Base-by-base conservation (phyloP, 2,797 vertebrate genomes). In the Crocidura indochinensis region DNA sequence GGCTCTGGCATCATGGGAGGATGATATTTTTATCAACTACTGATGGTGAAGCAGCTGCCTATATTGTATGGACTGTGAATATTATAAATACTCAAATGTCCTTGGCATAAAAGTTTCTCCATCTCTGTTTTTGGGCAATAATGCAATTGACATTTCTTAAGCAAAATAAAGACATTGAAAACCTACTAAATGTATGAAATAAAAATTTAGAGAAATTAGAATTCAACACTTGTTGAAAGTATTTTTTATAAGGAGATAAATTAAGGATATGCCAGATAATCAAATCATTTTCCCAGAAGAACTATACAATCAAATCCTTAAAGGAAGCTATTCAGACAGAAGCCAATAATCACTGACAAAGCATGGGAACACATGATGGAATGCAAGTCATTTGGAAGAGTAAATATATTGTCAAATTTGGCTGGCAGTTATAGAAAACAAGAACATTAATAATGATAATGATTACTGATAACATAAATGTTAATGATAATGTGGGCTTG, bases 341-440 rank as follows among this genome's bases (percentile, higher is more conserved):
- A 75, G 26, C 53, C 69, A 68, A 26, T 75, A 44, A 82, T 68
- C 60, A 75, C 10, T 68, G 79, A 31, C 46, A 90, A 90, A 83
- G 60, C 31, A 83, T 53, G 51, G 31, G 2, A 15, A 60, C 72
- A 26, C 24, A 19, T 11, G 51, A 62, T 60, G 12, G 11, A 90
- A 62, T 69, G 60, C 46, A 60, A 5, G n/a, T 19, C 10, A 76
- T 49, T 83, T 84, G 72, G 31, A 29, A 29, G 47, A 56, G 49
- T 26, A 56, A 68, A 47, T 83, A 76, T 76, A 3, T 62, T 69
- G 64, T 38, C 29, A 62, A 65, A 69, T 62, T 38, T 47, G 62
- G 8, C 27, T 76, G 64, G 26, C 38, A 83, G 10, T 69, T 38
- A 77, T 76, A 76, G 12, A 17, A 68, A 68, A 77, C 14, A 76